phyloP scores from a whole-genome alignment of 2,888 invertebrate species.

The Drosophila emarginata region DNA sequence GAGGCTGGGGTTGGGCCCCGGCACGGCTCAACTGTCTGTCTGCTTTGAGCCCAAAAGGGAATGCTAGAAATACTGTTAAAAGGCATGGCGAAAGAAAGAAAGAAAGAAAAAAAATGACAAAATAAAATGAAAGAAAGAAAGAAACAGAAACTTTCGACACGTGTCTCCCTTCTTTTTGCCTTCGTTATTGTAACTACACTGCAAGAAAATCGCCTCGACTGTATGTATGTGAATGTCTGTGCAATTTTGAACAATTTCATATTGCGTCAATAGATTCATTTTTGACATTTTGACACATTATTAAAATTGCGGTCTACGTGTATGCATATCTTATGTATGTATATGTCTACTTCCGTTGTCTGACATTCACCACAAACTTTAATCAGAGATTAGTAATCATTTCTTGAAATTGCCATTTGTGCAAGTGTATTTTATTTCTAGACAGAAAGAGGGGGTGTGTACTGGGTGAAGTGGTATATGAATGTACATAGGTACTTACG shows the following conservation, averaged over 20 bases:
- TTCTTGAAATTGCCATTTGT: neutral
- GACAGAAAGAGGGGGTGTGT: neutral
- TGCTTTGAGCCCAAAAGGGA: slow-evolving; percentile 29
- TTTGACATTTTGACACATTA: neutral
- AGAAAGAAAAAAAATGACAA: slow-evolving; percentile 10
- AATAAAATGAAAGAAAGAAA: slow-evolving; percentile 33
- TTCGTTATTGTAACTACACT: slow-evolving; percentile 12
- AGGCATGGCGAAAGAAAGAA: slow-evolving; percentile 9
- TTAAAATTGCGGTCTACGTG: neutral
- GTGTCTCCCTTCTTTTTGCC: slow-evolving; percentile 42
- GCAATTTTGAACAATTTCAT: neutral
- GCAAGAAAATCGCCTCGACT: slow-evolving; percentile 1
- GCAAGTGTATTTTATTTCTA: neutral
- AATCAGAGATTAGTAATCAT: neutral
- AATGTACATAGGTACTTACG: slow-evolving; percentile 76
- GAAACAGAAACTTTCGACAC: slow-evolving; percentile 66
- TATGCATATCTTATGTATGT: neutral
- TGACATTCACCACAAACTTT: neutral
- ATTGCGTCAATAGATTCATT: neutral
- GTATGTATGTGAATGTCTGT: neutral
- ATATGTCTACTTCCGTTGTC: neutral
- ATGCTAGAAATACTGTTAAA: slow-evolving; percentile 32
- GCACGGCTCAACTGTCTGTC: slow-evolving; percentile 15
- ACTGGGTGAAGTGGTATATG: neutral
- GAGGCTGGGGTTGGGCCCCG: neutral